Base-by-base conservation (phyloP, 1,140 invertebrate species). In the Chrysopa pallens region DNA sequence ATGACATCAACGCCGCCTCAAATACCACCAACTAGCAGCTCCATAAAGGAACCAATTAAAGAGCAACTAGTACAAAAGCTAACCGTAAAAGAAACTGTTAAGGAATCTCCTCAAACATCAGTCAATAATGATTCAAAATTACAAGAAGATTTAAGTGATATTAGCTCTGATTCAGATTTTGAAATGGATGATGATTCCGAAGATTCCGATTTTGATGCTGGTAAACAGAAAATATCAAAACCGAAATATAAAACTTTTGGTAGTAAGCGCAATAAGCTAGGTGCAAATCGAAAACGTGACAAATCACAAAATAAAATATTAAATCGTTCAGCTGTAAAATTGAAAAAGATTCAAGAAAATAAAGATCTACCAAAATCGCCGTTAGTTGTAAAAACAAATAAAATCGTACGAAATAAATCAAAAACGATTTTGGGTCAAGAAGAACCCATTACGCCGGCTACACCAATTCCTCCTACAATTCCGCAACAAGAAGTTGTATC, bases 151-250 rank as follows among this genome's bases (percentile, higher is more conserved):
- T 38, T 37, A 37, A 36, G 6, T 8, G 12, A 38, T 28, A 6
- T 17, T 35, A 41, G 49, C 36, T 46, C 36, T 42, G 48, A 51
- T 29, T 41, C 48, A 28, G 46, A 52, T 43, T 46, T 31, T 15
- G 50, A 50, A 3, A 35, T 48, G 15, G 50, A 54, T 9, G 47
- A 50, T 42, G 46, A 23, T 31, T 54, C 56, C 9, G 52, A 58
- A 45, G 47, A 53, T 46, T 56, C 53, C 8, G 61, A 65, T 35
- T 58, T 55, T n/a, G 56, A 63, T 45, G 42, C 57, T 23, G 17
- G 17, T 5, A 23, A 23, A 23, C 17, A 23, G 17, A 23, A 23
- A 23, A 23, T 23, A 23, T 23, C 17, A 23, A 23, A 23, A 23
- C 17, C 17, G 5, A 23, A 23, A 23, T 23, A 23, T 23, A 46